Percentiles rank a stretch among this genome's conserved stretches.
These are phyloP conservation scores for Drosophila ananassae DNA, from an alignment of 1,140 invertebrate species.

Conservation along the genomic window DNA sequence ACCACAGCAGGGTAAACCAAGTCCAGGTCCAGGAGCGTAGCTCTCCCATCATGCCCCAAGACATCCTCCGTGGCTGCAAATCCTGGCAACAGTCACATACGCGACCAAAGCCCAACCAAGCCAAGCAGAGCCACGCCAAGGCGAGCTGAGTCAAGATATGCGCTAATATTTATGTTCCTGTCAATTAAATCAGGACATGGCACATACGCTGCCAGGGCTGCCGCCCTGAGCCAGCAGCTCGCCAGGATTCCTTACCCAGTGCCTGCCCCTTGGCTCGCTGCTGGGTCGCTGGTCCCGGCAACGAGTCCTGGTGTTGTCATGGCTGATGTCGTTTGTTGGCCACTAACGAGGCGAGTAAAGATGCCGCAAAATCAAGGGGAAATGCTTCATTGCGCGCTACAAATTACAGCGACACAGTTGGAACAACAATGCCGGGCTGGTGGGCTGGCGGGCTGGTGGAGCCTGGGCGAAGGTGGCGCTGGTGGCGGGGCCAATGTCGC, in stretches of 20 bases:
- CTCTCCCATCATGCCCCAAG: slow-evolving; percentile 30
- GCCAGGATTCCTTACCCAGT: slow-evolving; percentile 4
- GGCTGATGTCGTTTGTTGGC: slow-evolving; percentile 76
- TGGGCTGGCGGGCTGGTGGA: slow-evolving; percentile 30
- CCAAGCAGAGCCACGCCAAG: slow-evolving; percentile 22
- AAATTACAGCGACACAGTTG: slow-evolving; percentile 79
- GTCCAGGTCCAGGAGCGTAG: background rate
- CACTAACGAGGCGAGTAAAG: slow-evolving; percentile 82
- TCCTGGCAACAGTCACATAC: slow-evolving; percentile 62
- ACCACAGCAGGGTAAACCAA: background rate
- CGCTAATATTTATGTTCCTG: slow-evolving; percentile 83
- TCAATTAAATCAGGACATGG: slow-evolving; percentile 82
- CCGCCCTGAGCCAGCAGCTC: slow-evolving; percentile 20
- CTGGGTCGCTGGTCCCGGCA: slow-evolving; percentile 26
- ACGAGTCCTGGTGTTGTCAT: slow-evolving; percentile 57
- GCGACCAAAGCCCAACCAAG: slow-evolving; percentile 8
- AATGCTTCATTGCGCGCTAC: slow-evolving; percentile 82
- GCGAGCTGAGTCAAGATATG: slow-evolving; percentile 73
- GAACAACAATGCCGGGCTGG: slow-evolving; percentile 66
- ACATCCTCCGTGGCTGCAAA: slow-evolving; percentile 45
- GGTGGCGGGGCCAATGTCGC: slow-evolving; percentile 30
- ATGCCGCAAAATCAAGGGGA: slow-evolving; percentile 82
- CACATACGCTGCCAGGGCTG: slow-evolving; percentile 49
- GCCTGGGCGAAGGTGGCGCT: slow-evolving; percentile 3
- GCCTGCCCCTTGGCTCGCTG: slow-evolving; percentile 18